A percentile compares a stretch with the other conserved stretches of the same genome.
Evolutionary conservation across 1,140 invertebrate genomes (phyloP).

Genomic region (Coelopa frigida): DNA sequence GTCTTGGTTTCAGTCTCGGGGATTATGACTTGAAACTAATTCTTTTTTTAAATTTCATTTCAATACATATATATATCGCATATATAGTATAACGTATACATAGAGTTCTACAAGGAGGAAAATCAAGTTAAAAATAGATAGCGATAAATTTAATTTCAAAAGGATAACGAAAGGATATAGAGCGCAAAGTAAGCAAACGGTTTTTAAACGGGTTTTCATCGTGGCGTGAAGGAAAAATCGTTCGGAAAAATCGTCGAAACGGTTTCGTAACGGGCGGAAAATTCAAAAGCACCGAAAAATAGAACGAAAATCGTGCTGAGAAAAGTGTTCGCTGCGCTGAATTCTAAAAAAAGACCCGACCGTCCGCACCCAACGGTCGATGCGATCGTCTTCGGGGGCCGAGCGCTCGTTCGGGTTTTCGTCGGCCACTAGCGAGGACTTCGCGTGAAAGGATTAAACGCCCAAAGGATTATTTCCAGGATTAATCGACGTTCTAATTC

Average conservation of each 20-base stretch:
- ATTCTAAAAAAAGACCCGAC: constrained; percentile 40
- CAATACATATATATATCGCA: constrained; percentile 9
- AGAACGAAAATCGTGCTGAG: not conserved
- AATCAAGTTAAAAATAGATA: constrained; percentile 1
- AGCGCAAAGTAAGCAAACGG: constrained; percentile 22
- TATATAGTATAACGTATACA: constrained; percentile 17
- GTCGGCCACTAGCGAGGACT: too few relatives aligned
- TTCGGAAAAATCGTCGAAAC: constrained; percentile 33
- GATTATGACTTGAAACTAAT: constrained; percentile 68
- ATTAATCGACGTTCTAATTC: too few relatives aligned
- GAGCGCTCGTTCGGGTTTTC: too few relatives aligned
- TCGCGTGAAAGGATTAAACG: too few relatives aligned
- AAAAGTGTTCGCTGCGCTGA: constrained; percentile 42
- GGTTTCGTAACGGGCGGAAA: constrained; percentile 40
- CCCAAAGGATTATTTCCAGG: too few relatives aligned
- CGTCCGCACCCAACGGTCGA: too few relatives aligned
- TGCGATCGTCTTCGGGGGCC: too few relatives aligned
- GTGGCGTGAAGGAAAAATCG: constrained; percentile 17
- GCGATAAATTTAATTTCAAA: constrained; percentile 12
- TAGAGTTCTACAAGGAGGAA: constrained; percentile 24
- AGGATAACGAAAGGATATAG: constrained; percentile 28
- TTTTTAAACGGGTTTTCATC: not conserved
- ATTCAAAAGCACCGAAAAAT: constrained; percentile 26
- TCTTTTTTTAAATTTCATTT: constrained; percentile 12
- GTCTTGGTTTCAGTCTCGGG: constrained; percentile 77